Evolutionary conservation across 2,888 invertebrate genomes (phyloP).

Genomic region (Harpagoxenus sublaevis): DNA sequence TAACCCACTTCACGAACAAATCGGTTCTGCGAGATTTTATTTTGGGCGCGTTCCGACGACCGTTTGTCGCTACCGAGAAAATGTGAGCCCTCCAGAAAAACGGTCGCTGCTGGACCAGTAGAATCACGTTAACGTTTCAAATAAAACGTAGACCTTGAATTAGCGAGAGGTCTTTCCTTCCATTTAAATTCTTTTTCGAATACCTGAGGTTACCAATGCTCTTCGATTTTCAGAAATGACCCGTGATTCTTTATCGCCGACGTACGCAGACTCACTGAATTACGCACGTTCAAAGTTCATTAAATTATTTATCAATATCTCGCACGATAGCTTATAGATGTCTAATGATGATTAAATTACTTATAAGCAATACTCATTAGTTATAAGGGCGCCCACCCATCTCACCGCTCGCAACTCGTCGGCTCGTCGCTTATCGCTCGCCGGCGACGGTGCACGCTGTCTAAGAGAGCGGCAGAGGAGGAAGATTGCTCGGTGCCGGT

Average conservation of each 20-base stretch:
- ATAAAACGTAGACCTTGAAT: slow-evolving; percentile 3
- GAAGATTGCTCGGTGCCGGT: slow-evolving; percentile 15
- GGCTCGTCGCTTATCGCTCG: slow-evolving; percentile 33
- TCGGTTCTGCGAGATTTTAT: slow-evolving; percentile 77
- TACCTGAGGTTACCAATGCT: neutral
- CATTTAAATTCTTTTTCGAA: neutral
- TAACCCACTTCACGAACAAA: slow-evolving; percentile 55
- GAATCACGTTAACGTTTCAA: neutral
- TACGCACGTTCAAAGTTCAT: neutral
- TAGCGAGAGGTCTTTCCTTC: neutral
- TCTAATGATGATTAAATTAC: slow-evolving; percentile 36
- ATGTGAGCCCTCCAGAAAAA: slow-evolving; percentile 67
- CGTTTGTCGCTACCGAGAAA: slow-evolving; percentile 78
- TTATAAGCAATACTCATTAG: slow-evolving; percentile 1
- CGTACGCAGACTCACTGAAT: neutral
- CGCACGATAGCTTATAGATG: neutral
- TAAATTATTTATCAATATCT: slow-evolving; percentile 12
- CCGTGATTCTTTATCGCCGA: neutral
- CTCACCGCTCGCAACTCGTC: slow-evolving; percentile 40
- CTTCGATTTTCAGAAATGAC: neutral
- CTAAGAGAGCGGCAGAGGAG: slow-evolving; percentile 7
- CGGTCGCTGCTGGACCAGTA: neutral
- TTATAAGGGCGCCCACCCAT: slow-evolving; percentile 28
- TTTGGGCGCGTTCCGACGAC: slow-evolving; percentile 75
- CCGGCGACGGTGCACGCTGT: slow-evolving; percentile 18